These are phyloP conservation scores for Drosophila algonquin DNA, from an alignment of 2,888 invertebrate species.

Conservation along the genomic window DNA sequence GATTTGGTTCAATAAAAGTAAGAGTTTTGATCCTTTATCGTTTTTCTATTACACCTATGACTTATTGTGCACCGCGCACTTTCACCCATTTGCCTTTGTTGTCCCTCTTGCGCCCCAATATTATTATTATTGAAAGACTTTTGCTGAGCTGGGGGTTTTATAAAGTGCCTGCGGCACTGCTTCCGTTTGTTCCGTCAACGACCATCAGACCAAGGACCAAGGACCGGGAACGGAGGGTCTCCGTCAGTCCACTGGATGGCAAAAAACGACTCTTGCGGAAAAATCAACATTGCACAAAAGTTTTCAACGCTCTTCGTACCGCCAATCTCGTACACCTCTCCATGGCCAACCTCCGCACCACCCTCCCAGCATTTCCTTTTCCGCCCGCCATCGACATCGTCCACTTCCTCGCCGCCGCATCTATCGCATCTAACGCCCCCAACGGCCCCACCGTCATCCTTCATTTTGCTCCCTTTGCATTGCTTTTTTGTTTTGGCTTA, in stretches of 20 bases:
- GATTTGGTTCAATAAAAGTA: not conserved
- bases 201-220: slow-evolving; percentile 10
- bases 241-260: slow-evolving; percentile 41
- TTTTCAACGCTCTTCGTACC: slow-evolving; percentile 47
- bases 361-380: not conserved
- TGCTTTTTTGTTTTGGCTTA: slow-evolving; percentile 72
- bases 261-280: slow-evolving; percentile 77
- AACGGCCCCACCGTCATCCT: slow-evolving; percentile 31
- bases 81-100: slow-evolving; percentile 49
- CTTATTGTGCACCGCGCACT: slow-evolving; percentile 37
- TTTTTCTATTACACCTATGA: slow-evolving; percentile 8
- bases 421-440: not conserved
- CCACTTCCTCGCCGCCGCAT: no score
- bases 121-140: slow-evolving; percentile 71
- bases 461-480: slow-evolving; percentile 47
- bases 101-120: slow-evolving; percentile 53
- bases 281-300: slow-evolving; percentile 79
- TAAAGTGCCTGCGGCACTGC: slow-evolving; percentile 60
- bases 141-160: slow-evolving; percentile 62
- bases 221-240: slow-evolving; percentile 14
- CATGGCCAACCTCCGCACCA: not conserved
- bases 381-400: not conserved
- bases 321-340: slow-evolving; percentile 14
- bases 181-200: slow-evolving; percentile 26
- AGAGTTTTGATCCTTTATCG: not conserved